Percentiles rank a stretch among this genome's conserved stretches.
These are phyloP conservation scores for Acanthis flammea DNA, from an alignment of 2,797 vertebrate species.

Conservation along the genomic window DNA sequence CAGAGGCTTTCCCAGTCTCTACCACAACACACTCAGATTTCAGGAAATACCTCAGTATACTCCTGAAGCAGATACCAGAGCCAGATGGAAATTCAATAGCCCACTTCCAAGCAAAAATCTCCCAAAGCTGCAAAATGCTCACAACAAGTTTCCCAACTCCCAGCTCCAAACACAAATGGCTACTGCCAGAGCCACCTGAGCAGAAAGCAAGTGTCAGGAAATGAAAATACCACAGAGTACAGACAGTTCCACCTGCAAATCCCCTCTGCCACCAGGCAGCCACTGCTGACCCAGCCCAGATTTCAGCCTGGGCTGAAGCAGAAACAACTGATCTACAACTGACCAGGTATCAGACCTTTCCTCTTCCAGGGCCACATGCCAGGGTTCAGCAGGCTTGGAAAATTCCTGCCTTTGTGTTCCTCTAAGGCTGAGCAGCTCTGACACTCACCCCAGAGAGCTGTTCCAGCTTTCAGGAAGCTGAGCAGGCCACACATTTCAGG, in stretches of 20 bases:
- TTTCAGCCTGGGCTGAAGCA: neutral
- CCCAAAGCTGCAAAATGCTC: neutral
- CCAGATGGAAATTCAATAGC: neutral
- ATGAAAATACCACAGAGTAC: neutral
- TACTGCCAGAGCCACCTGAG: neutral
- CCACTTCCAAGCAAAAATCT: neutral
- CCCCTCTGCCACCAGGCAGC: neutral
- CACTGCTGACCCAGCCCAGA: neutral
- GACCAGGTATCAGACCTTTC: neutral
- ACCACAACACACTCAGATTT: neutral
- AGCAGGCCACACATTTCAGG: neutral
- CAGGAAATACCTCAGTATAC: neutral
- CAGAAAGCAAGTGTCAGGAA: neutral
- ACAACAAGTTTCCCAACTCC: neutral
- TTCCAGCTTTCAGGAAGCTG: neutral
- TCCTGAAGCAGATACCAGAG: neutral
- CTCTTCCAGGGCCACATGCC: rapidly evolving
- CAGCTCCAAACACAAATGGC: neutral
- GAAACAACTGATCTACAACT: neutral
- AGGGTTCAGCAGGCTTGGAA: neutral
- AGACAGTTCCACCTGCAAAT: neutral
- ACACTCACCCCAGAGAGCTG: neutral
- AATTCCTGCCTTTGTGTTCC: neutral
- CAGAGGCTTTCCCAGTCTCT: neutral
- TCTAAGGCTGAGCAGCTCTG: neutral